Evolutionary conservation across 2,888 invertebrate species (phyloP), one percentile per base, ranked within the genome.

Genomic region (Capitulum mitella): DNA sequence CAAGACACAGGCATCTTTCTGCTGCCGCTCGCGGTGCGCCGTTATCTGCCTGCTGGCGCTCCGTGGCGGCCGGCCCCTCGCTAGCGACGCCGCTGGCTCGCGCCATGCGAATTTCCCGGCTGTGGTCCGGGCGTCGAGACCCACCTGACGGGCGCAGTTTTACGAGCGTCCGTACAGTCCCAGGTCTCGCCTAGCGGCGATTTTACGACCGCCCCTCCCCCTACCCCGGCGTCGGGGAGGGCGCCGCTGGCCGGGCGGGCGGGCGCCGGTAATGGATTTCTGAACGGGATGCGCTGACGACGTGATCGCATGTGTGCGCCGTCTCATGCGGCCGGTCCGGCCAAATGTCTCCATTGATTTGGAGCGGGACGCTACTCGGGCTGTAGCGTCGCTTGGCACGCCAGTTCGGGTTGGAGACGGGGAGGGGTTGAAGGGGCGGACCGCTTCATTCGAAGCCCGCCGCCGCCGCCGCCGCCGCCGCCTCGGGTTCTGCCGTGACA

Each of bases 271-370:
- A n/a, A 58, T 58, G 58, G 58, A 58, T 10, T n/a, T 8, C 58
- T 29, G n/a, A 51, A 6, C 51, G 22, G 51, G 26, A 8, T n/a
- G 3, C 19, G 16, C 64, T 29, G 64, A 64, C 32, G 64, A 64
- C 34, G 14, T 10, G 34, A 34, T 64, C 64, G 64, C 64, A 34
- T 64, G 64, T 34, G n/a, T 3, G 34, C 34, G 34, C 14, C 34
- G 34, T 64, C 64, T 64, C 64, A 32, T 64, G 64, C 64, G 22
- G 64, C 64, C 64, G 34, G 34, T n/a, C 64, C 64, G 64, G 16
- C 64, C 64, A 34, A 64, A 64, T 64, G 64, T 64, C 64, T 64
- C 29, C 64, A 64, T 64, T 64, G 64, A 64, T 64, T 64, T 64
- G 10, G 64, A 64, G 6, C 64, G 64, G 64, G 64, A 19, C 64